A percentile compares a stretch with the other conserved stretches of the same genome.
Evolutionary conservation across 2,797 vertebrate genomes (phyloP).

Genomic region (Salarias fasciatus): DNA sequence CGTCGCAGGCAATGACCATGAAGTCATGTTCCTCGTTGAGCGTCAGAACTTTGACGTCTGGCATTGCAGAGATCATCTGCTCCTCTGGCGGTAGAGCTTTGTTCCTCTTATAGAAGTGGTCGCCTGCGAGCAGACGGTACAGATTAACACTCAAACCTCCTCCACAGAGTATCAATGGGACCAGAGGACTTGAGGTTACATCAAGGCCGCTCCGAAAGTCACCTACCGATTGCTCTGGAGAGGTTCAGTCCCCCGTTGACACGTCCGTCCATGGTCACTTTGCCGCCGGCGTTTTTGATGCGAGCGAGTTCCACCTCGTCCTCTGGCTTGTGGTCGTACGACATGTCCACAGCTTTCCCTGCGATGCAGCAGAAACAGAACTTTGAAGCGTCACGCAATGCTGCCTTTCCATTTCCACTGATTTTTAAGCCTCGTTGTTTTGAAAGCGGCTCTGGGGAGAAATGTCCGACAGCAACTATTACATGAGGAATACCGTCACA

Average conservation of each 20-base stretch:
- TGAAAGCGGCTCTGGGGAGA: no score
- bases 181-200: no score
- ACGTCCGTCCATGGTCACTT: constrained; percentile 97
- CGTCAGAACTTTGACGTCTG: constrained; percentile 95
- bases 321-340: constrained; percentile 97
- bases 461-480: no score
- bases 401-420: no score
- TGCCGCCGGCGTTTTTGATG: constrained; percentile 98
- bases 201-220: not conserved
- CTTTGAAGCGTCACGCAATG: not conserved
- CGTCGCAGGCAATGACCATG: constrained; percentile 98
- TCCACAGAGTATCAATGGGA: not conserved
- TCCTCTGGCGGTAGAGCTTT: constrained; percentile 93
- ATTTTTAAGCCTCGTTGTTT: no score
- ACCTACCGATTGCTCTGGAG: constrained; percentile 93
- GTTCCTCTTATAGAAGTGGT: constrained; percentile 99
- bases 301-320: constrained; percentile 95
- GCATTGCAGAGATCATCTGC: constrained; percentile 98
- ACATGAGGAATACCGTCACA: no score
- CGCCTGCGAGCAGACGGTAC: constrained; percentile 79
- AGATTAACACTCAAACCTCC: not conserved
- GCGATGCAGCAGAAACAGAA: not conserved
- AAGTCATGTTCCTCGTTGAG: constrained; percentile 95
- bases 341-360: constrained; percentile 97
- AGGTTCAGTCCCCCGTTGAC: constrained; percentile 98